Base-by-base conservation (phyloP, 2,113 vertebrate genomes). In the Myxocyprinus asiaticus region DNA sequence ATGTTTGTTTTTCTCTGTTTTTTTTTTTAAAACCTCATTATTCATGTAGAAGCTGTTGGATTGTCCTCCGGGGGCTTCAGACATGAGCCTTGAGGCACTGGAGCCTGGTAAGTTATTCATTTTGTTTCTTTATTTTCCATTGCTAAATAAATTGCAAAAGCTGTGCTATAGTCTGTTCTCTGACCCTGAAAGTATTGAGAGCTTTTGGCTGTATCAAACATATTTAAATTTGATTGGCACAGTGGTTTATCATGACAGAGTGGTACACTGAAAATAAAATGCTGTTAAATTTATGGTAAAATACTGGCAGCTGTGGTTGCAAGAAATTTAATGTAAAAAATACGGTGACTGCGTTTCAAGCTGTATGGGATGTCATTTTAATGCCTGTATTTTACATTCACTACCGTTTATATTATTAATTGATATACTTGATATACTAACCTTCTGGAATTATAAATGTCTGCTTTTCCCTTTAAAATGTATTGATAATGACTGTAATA, bases 41-140 rank as follows among this genome's bases (percentile, higher is more conserved):
- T 81, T 84, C 75, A 44, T 79, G 76, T 88, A 90, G 88, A 77
- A 84, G 85, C 82, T 79, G 85, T 87, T 76, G 87, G 84, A 81
- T 62, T 69, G 86, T 86, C 81, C 81, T 80, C 81, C 87, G 87
- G 84, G 87, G 89, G 89, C 86, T 87, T 82, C 89, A 90, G 80
- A 86, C 62, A 93, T 94, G 91, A 92, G 88, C 85, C 88, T 85
- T 78, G 90, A 92, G 84, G 87, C 79, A 10, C 85, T 81, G 83
- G 92, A 92, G 85, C 91, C 90, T 76, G 93, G 93, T 94, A 86
- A 91, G 90, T n/a, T 56, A 0, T 64, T 55, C 64, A 4, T 43
- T 50, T 51, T 73, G 10, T 61, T 73, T 73, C 9, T 48, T 9
- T 15, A 4, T 2, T 7, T 10, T 73, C 61, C 22, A 9, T 42